Evolutionary conservation across 2,888 invertebrate genomes (phyloP).

Genomic region (Hypomecis punctinalis): DNA sequence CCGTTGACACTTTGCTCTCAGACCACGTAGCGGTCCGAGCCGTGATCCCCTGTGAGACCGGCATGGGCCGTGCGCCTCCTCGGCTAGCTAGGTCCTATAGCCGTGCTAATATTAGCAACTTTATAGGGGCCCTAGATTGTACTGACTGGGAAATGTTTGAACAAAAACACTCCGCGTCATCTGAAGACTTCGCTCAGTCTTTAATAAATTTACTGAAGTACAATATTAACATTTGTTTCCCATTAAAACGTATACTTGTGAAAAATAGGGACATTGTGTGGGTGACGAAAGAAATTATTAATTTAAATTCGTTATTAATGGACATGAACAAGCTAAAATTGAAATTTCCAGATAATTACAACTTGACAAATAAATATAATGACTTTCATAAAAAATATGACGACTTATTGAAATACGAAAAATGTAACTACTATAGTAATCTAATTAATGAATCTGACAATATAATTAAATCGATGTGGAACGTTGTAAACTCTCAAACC

Average conservation of each 20-base stretch:
- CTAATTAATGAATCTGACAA: background rate
- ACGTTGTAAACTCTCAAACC: background rate
- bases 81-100: background rate
- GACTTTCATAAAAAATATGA: background rate
- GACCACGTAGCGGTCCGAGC: background rate
- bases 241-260: background rate
- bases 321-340: background rate
- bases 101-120: background rate
- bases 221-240: background rate
- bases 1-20: too few species aligned
- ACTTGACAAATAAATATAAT: background rate
- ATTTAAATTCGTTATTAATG: background rate
- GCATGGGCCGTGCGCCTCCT: background rate
- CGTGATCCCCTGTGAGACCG: background rate
- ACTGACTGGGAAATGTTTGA: background rate
- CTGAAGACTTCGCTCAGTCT: background rate
- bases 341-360: background rate
- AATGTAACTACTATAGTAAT: background rate
- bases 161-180: background rate
- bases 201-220: background rate
- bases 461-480: background rate
- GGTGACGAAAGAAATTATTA: too few species aligned
- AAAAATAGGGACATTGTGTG: background rate
- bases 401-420: background rate
- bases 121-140: background rate